Evolutionary conservation across 2,113 vertebrate genomes (phyloP), one percentile per base, ranked within the genome.

Genomic region (Sialia sialis): DNA sequence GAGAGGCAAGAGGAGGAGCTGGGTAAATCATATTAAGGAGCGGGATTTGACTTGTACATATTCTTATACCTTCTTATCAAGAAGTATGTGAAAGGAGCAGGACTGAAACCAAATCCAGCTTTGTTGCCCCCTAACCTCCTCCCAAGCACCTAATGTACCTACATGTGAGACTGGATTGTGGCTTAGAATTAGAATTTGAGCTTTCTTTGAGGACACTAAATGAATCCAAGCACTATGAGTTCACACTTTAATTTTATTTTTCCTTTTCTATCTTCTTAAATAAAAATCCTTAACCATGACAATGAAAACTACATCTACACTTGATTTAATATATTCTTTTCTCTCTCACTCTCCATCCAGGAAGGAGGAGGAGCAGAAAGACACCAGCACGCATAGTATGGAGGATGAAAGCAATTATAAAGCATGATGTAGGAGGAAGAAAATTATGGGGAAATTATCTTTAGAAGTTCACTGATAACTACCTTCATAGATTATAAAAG

Each of bases 371-470:
- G 83, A 88, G 72, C n/a, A 91, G 59, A 60, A 91, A 90, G 75
- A 74, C 94, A 96, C 26, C 3, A 54, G 16, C 67, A 84, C 4
- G 18, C 32, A 38, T 58, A 25, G n/a, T 82, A 88, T 89, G 49
- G 59, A 97, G 63, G 41, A 90, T 83, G 67, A 81, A 94, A 92
- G 52, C 27, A 67, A 73, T 97, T 95, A 87, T 93, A 92, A 90
- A 68, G 34, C 69, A 36, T 48, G 60, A 90, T 92, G 78, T 87
- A 95, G 80, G 94, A 96, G 82, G 73, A 95, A 96, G 90, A 87
- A 96, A 96, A 97, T 96, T 91, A 95, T 78, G 79, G 93, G 72
- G 84, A 95, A 96, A 70, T 94, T 94, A 90, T 94, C 89, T 89
- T 90, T 74, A 91, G 44, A 49, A 73, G 64, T 90, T 84, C 93